Evolutionary conservation across 2,888 invertebrate genomes (phyloP), one percentile per base, ranked within the genome.

Genomic region (Acleris laterana): DNA sequence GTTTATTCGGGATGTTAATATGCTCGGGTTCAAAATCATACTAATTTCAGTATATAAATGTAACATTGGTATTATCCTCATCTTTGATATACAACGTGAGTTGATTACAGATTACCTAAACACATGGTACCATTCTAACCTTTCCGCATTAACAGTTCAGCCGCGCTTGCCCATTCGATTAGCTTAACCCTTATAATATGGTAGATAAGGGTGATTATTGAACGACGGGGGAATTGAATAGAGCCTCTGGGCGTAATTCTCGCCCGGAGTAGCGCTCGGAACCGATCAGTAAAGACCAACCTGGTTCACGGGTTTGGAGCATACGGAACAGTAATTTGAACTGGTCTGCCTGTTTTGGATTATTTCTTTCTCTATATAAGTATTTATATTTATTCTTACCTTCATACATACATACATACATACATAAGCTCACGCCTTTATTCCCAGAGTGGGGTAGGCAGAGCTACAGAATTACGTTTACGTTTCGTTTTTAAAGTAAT

Each of bases 251-350:
- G 60, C 32, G 59, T 64, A 64, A 60, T 60, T 48, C 53, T 42
- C 49, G 53, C 25, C 28, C 5, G 20, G 53, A 55, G 55, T 59
- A 59, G 59, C 60, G 61, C 59, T 55, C 19, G 64, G 64, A 64
- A 64, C 64, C 42, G 64, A 64, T 64, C 60, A 55, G 60, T 64
- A 64, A 64, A 60, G 55, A 64, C 64, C 60, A 49, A 52, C 25
- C 48, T 42, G 32, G 20, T 11, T 17, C 17, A n/a, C 42, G 20
- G 19, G 17, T 32, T 28, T 16, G 13, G 50, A 60, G 49, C 59
- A 48, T 53, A 64, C 48, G 53, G 19, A 7, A 5, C 11, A 2
- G 5, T 13, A 49, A 20, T 49, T 49, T 17, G 49, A 19, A 38
- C 38, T 4, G 13, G 3, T 4, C 38, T 38, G 38, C 13, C 28